phyloP scores from a whole-genome alignment of 1,140 invertebrate genomes.

The Potamilus streckersoni region DNA sequence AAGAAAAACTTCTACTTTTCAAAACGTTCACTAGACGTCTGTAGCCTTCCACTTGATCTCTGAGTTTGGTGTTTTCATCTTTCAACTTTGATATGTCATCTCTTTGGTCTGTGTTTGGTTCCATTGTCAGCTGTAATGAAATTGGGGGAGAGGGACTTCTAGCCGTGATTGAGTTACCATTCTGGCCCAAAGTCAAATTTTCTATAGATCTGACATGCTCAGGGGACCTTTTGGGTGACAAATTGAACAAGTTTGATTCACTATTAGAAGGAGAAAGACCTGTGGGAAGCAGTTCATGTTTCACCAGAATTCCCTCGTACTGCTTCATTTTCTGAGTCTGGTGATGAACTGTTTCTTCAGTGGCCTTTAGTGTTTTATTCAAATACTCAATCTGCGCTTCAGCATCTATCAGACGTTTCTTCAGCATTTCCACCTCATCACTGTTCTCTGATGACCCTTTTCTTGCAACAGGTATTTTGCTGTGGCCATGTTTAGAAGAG shows the following conservation, averaged over 20 bases:
- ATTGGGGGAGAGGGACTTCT: not conserved
- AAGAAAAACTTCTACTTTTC: conserved; percentile 19
- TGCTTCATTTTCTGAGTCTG: conserved; percentile 30
- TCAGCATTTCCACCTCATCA: not conserved
- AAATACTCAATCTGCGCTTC: conserved; percentile 6
- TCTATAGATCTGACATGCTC: not conserved
- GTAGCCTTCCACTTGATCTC: conserved; percentile 26
- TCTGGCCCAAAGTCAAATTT: conserved; percentile 1
- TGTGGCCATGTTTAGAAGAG: no score
- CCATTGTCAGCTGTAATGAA: not conserved
- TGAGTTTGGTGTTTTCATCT: conserved; percentile 23
- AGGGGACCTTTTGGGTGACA: not conserved
- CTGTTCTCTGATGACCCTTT: no score
- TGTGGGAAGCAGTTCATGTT: conserved; percentile 2
- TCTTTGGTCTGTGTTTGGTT: not conserved
- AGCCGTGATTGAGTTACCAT: not conserved
- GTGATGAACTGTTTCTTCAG: conserved; percentile 24
- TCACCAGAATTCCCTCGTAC: conserved; percentile 19
- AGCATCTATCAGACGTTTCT: conserved; percentile 5
- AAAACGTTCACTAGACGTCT: conserved; percentile 24
- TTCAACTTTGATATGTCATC: not conserved
- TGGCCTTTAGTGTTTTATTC: conserved; percentile 19
- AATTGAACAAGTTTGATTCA: not conserved
- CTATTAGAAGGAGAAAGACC: conserved; percentile 25
- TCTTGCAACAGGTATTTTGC: no score